Evolutionary conservation across 2,113 vertebrate genomes (phyloP).

Genomic region (Ivindomyrus marchei): DNA sequence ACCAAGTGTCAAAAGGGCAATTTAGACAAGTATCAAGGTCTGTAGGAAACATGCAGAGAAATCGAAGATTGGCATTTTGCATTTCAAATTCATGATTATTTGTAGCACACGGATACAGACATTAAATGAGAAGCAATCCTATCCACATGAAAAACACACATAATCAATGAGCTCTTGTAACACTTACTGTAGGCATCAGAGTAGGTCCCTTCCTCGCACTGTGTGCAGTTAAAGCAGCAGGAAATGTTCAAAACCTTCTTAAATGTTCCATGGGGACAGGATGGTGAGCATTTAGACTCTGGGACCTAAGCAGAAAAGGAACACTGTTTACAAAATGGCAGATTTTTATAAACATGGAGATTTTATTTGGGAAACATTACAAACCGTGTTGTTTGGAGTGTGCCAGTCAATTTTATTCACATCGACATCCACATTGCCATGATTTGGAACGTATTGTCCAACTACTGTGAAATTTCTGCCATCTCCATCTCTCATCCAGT

Average conservation of each 20-base stretch:
- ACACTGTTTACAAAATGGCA: neutral
- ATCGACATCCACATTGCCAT: slow-evolving; percentile 20
- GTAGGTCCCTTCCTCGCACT: slow-evolving; percentile 41
- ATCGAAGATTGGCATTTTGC: neutral
- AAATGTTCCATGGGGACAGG: slow-evolving; percentile 33
- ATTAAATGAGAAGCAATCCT: neutral
- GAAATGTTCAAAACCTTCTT: slow-evolving; percentile 34
- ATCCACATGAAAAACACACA: neutral
- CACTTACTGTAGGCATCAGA: slow-evolving; percentile 38
- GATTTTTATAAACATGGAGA: neutral
- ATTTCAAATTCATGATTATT: neutral
- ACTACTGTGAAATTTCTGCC: slow-evolving; percentile 26
- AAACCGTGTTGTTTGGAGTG: slow-evolving; percentile 37
- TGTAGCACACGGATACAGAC: neutral
- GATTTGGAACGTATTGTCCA: slow-evolving; percentile 36
- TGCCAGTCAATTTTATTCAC: slow-evolving; percentile 30
- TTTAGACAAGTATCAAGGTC: slow-evolving; percentile 37
- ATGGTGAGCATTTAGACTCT: slow-evolving; percentile 35
- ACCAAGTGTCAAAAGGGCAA: slow-evolving; percentile 47
- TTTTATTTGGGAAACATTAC: slow-evolving; percentile 3
- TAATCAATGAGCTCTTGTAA: neutral
- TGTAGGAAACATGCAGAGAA: slow-evolving; percentile 21
- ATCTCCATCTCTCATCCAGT: slow-evolving; percentile 33
- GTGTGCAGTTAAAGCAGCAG: slow-evolving; percentile 42
- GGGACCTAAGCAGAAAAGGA: slow-evolving; percentile 27